These are phyloP conservation scores for Glossophaga mutica DNA, from an alignment of 2,797 vertebrate species.

Conservation along the genomic window DNA sequence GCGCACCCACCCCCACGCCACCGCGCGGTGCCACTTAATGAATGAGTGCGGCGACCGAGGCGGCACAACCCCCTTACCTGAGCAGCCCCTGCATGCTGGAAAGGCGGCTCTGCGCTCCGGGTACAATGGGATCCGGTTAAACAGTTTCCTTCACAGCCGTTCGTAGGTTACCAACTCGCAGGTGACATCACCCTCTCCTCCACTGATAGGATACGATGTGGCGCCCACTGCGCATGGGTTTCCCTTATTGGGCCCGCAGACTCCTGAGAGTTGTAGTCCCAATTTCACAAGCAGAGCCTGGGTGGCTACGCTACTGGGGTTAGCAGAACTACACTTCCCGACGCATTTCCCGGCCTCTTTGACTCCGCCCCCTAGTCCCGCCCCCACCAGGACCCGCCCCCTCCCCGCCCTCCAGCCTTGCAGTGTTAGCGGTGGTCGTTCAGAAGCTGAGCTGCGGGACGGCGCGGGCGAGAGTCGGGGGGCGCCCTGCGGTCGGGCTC, in stretches of 20 bases:
- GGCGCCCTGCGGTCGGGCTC: neutral
- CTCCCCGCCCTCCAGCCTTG: constrained; percentile 24
- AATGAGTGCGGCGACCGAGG: constrained; percentile 37
- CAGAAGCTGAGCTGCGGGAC: neutral
- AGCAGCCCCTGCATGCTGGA: constrained; percentile 74
- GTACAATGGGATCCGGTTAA: constrained; percentile 72
- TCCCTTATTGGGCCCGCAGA: neutral
- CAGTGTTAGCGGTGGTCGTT: neutral
- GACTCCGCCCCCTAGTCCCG: neutral
- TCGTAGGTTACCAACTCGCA: constrained; percentile 73
- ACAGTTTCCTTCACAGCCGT: constrained; percentile 63
- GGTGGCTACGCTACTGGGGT: fast-evolving
- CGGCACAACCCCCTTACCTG: constrained; percentile 74
- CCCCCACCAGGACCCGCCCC: constrained; percentile 30
- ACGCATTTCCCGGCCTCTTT: fast-evolving
- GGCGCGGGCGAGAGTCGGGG: fast-evolving
- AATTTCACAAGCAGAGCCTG: fast-evolving
- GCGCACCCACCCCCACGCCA: constrained; percentile 43
- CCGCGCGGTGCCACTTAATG: constrained; percentile 41
- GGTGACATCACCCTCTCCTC: constrained; percentile 86
- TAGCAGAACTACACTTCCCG: constrained; percentile 69
- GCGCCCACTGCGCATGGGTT: constrained; percentile 80
- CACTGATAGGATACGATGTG: constrained; percentile 71
- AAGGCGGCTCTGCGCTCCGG: constrained; percentile 62
- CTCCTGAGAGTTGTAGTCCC: constrained; percentile 63